Conservation (phyloP, 2,113 vertebrate species). For the Tautogolabrus adspersus region DNA sequence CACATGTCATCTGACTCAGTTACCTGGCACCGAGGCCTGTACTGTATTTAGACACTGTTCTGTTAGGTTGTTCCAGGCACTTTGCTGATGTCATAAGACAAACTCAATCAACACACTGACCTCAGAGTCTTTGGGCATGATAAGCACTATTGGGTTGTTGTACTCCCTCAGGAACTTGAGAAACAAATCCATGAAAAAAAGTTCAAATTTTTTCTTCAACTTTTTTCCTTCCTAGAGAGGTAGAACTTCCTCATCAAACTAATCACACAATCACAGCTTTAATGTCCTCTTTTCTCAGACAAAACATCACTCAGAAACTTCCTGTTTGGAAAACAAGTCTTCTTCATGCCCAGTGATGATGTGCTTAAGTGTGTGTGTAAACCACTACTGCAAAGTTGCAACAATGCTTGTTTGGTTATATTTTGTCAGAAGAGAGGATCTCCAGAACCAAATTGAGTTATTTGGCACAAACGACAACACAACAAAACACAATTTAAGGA, state of each 20-base stretch:
- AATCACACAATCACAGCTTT: neutral
- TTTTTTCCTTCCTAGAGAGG: too few relatives aligned
- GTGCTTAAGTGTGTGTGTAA: neutral
- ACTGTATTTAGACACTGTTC: neutral
- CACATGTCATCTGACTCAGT: slow-evolving; percentile 4
- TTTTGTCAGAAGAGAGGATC: neutral
- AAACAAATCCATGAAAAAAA: neutral
- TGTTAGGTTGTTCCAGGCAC: neutral
- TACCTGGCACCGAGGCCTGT: neutral
- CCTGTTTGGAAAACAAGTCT: neutral
- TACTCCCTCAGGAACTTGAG: neutral
- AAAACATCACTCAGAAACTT: slow-evolving; percentile 3
- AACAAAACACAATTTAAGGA: neutral
- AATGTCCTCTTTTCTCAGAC: neutral
- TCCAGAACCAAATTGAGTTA: neutral
- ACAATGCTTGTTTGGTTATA: slow-evolving; percentile 1
- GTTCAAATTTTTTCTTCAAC: neutral
- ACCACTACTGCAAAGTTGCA: neutral
- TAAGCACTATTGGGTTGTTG: neutral
- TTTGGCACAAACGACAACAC: neutral
- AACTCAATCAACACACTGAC: neutral
- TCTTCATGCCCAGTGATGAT: neutral
- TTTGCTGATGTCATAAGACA: neutral
- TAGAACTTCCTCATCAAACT: neutral
- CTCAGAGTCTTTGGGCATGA: neutral